Conservation (phyloP, 2,888 invertebrate species). For the Sminthurinus aureus region DNA sequence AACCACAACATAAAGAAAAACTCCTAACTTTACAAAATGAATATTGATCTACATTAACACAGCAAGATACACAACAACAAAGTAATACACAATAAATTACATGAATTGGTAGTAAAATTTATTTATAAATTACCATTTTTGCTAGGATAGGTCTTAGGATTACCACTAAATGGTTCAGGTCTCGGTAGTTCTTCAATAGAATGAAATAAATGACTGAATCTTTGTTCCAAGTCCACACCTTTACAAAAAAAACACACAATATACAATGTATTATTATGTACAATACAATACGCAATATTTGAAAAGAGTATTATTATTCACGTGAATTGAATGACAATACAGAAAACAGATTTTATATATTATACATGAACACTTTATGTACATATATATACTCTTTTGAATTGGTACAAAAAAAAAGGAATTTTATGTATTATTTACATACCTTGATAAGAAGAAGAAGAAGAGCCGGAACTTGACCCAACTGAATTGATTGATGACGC, state of each 20-base stretch:
- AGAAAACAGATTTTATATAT: no score
- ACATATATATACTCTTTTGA: no score
- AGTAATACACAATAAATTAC: not conserved
- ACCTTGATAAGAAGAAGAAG: constrained; percentile 29
- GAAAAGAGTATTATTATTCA: no score
- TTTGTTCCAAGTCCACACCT: constrained; percentile 72
- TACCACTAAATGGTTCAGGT: constrained; percentile 74
- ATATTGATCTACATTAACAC: not conserved
- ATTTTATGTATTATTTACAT: not conserved
- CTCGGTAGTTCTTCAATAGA: constrained; percentile 71
- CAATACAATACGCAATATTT: no score
- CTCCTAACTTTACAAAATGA: not conserved
- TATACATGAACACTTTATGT: no score
- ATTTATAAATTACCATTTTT: constrained; percentile 66
- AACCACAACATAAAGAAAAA: not conserved
- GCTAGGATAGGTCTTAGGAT: constrained; percentile 75
- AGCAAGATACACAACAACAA: not conserved
- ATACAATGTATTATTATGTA: not conserved
- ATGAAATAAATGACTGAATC: constrained; percentile 74
- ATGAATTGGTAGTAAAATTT: not conserved
- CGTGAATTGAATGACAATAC: no score
- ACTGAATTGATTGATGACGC: constrained; percentile 54
- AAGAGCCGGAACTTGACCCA: constrained; percentile 41
- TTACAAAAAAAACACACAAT: constrained; percentile 29
- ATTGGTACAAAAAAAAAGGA: no score